Base-by-base conservation (phyloP, 2,888 invertebrate genomes). In the Spatulosminthurus flaviceps region DNA sequence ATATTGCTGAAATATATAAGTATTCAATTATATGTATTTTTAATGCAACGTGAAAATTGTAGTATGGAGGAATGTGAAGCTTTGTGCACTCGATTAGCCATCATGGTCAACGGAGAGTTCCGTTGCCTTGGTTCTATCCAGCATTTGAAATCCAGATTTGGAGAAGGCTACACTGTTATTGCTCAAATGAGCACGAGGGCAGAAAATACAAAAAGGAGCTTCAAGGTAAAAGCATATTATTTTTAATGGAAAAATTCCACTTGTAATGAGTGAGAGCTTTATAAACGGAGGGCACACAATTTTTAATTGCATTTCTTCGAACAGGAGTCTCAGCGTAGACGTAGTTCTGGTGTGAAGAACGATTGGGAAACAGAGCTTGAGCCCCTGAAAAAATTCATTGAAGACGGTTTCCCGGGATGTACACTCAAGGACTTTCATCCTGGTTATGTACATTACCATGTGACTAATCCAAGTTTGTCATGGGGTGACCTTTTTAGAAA, bases 61-160 rank as follows among this genome's bases (percentile, higher is more conserved):
- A 94, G 94, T 86, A 94, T 95, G 94, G 94, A 95, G 87, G 95
- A 95, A 89, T 94, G 94, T 22, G 80, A 80, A 72, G 79, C 78
- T 21, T 71, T 80, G 0, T 80, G 80, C 34, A 80, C 75, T 0
- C 89, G 94, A 11, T 88, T 94, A 85, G 93, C 93, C 42, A 92
- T 94, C 81, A 94, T 94, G 94, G 94, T 94, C 76, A 92, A 92
- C 86, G 94, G 94, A 0, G 89, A 90, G 83, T 92, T 94, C 86
- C 90, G 91, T 86, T 93, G 92, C 84, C 89, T 93, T 67, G 94
- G 94, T 70, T 92, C 92, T 2, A 91, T 92, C 80, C 93, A 93
- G 83, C 92, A 93, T 86, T 89, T 94, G 74, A 94, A 94, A 87
- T 91, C 91, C 86, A 94, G 93, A 88, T 94, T 92, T 87, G 92